Base-by-base conservation (phyloP, 2,113 vertebrate genomes). In the Calidris pugnax region DNA sequence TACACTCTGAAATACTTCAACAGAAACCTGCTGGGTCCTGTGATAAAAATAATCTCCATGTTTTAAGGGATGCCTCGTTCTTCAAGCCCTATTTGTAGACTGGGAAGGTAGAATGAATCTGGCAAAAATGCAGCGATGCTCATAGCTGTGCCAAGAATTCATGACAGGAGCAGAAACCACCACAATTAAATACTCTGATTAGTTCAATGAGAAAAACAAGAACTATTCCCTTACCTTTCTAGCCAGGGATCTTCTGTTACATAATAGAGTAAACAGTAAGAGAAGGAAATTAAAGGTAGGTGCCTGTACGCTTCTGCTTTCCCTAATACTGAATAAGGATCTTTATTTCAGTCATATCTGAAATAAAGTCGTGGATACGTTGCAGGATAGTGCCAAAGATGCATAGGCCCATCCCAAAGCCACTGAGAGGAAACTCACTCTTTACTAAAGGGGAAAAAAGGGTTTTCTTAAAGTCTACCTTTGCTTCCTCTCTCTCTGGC, bases 41-140 rank as follows among this genome's bases (percentile, higher is more conserved):
- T 51, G 92, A 95, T 93, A 93, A 97, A 95, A 95, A 95, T 91
- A 89, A 97, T 82, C 91, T 91, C 81, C 66, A 55, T 83, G 78
- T 83, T 96, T 84, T 67, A 94, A 94, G 82, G 92, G 72, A 93
- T 69, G 63, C 59, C 82, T 93, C 74, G 27, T 69, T 91, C 88
- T 82, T 85, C 69, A 51, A 82, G 77, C 66, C 35, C 3, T 51
- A 50, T 85, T 92, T 86, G 91, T 82, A 78, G 57, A 87, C 1
- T 39, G 69, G 79, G 84, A 85, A 92, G 90, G 90, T 55, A 91
- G 74, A 83, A 74, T 10, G 27, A 88, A 43, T 41, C 47, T 75
- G 74, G 79, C 85, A 96, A 93, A 84, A 89, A 27, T 7, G 57
- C 37, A 91, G 86, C 24, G 28, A 85, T 17, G n/a, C 17, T 77